Conservation (phyloP, 2,797 vertebrate species). For the Craterocephalus amniculus region DNA sequence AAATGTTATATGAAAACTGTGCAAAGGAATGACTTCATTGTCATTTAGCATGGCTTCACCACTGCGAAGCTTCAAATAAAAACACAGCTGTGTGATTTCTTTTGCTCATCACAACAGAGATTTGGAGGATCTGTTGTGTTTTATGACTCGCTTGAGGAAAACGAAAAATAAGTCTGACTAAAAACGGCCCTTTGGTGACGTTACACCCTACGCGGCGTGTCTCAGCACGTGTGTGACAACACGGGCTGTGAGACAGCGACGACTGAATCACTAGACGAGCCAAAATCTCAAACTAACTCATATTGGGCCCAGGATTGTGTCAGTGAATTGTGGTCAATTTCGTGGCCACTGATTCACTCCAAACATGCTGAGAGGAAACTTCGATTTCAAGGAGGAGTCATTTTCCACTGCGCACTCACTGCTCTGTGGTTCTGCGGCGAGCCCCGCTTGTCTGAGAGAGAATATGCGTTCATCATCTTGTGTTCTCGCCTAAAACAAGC, state of each 20-base stretch:
- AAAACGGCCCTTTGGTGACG: conserved; percentile 36
- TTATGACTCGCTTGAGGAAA: conserved; percentile 29
- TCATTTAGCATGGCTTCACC: conserved; percentile 12
- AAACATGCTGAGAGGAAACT: conserved; percentile 36
- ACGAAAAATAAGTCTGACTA: conserved; percentile 49
- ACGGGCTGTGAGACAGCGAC: conserved; percentile 42
- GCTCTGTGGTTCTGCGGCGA: conserved; percentile 16
- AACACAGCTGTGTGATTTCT: conserved; percentile 1
- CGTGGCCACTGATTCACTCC: conserved; percentile 35
- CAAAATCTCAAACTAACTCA: conserved; percentile 61
- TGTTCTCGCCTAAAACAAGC: conserved; percentile 35
- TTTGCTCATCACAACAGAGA: conserved; percentile 3
- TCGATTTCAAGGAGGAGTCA: conserved; percentile 46
- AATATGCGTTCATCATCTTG: conserved; percentile 41
- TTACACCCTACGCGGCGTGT: conserved; percentile 15
- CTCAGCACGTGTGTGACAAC: conserved; percentile 27
- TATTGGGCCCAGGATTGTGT: conserved; percentile 34
- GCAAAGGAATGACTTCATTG: conserved; percentile 26
- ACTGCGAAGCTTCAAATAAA: background rate
- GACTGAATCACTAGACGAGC: conserved; percentile 43
- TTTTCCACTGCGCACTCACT: conserved; percentile 12
- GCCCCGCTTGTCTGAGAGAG: conserved; percentile 30
- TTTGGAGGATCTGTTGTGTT: conserved; percentile 10
- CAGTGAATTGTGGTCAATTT: conserved; percentile 55
- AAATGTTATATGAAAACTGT: conserved; percentile 46